These are phyloP conservation scores for Ichneumoninae sp. DNA, from an alignment of 2,888 invertebrate species.

Conservation along the genomic window DNA sequence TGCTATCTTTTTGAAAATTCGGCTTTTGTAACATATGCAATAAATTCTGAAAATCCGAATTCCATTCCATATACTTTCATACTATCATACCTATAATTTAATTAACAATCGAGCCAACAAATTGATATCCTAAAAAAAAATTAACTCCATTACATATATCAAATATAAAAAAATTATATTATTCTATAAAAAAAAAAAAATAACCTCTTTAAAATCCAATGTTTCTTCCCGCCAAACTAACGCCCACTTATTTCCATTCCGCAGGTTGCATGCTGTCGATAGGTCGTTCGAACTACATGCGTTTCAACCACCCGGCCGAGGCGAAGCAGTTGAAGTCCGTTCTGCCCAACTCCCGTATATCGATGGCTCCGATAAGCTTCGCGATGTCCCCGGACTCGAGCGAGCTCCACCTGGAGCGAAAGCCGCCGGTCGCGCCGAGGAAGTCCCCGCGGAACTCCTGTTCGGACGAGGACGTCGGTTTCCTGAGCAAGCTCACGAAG, in stretches of 20 bases:
- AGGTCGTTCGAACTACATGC: conserved; percentile 95
- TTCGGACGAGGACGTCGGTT: conserved; percentile 86
- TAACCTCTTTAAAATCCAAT: not conserved
- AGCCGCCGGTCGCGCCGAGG: conserved; percentile 88
- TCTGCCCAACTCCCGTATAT: conserved; percentile 90
- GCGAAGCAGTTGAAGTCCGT: conserved; percentile 94
- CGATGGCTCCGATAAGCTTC: conserved; percentile 92
- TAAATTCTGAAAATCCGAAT: too few relatives aligned
- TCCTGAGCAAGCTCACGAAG: conserved; percentile 91
- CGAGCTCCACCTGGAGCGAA: conserved; percentile 84
- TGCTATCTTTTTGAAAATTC: too few relatives aligned
- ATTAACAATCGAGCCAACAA: too few relatives aligned
- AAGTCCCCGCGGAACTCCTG: conserved; percentile 86
- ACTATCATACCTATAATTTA: too few relatives aligned
- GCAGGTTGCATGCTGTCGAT: conserved; percentile 96
- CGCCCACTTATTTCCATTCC: conserved; percentile 69
- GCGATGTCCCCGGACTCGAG: conserved; percentile 68
- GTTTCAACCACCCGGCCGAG: conserved; percentile 96
- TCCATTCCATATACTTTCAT: too few relatives aligned
- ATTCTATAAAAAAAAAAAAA: too few relatives aligned
- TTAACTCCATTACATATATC: too few relatives aligned
- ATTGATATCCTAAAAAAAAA: too few relatives aligned
- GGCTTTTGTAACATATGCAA: too few relatives aligned
- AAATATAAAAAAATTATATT: too few relatives aligned
- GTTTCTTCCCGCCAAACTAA: not conserved